These are phyloP conservation scores for Cyprinella venusta DNA, from an alignment of 2,797 vertebrate species.

Conservation along the genomic window DNA sequence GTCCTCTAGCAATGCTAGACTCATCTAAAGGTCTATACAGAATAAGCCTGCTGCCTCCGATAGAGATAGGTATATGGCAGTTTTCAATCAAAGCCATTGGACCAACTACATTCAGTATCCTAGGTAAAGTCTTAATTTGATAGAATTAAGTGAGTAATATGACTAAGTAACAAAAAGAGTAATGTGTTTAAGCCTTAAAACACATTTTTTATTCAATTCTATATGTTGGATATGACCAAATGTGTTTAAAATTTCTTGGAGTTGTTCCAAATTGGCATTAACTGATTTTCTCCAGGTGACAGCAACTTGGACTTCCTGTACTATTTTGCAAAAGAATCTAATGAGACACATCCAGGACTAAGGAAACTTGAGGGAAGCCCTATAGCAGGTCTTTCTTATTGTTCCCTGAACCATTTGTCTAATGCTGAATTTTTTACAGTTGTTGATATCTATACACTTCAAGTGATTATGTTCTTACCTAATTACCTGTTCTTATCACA, in stretches of 20 bases:
- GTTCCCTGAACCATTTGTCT: not conserved
- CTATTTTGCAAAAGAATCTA: conserved; percentile 81
- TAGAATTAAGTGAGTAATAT: not conserved
- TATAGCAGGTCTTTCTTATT: conserved; percentile 70
- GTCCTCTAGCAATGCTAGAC: conserved; percentile 70
- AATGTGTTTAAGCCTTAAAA: not conserved
- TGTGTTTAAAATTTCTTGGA: not conserved
- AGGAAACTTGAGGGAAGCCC: conserved; percentile 80
- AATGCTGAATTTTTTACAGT: not conserved
- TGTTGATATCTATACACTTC: not conserved
- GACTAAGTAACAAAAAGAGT: not conserved
- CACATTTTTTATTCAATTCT: not conserved
- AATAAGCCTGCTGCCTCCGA: conserved; percentile 74
- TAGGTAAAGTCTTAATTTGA: conserved; percentile 73
- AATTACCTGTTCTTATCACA: not conserved
- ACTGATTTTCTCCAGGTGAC: conserved; percentile 72
- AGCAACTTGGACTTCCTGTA: conserved; percentile 87
- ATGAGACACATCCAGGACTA: conserved; percentile 86
- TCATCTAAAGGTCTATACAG: conserved; percentile 78
- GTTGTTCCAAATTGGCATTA: not conserved
- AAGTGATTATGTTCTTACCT: not conserved
- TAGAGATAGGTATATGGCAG: conserved; percentile 79
- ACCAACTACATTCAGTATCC: conserved; percentile 75
- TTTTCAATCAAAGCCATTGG: conserved; percentile 71
- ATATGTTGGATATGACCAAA: not conserved